Conservation (phyloP, 2,888 invertebrate genomes). For the Dione vanillae region DNA sequence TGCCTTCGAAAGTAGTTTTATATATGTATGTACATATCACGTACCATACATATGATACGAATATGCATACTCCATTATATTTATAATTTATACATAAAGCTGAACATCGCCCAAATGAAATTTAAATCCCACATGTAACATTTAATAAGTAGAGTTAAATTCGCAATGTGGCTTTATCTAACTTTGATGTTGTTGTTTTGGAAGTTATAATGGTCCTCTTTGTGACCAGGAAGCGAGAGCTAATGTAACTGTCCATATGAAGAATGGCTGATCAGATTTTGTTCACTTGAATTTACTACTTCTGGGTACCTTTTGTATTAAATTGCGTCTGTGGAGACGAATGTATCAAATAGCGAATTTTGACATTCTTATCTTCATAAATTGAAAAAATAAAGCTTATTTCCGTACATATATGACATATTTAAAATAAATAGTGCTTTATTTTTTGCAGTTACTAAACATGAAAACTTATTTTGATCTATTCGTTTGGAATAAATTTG, state of each 20-base stretch:
- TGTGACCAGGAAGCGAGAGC: conserved; percentile 64
- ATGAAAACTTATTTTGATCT: no score
- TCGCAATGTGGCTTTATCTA: conserved; percentile 66
- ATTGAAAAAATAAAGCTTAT: no score
- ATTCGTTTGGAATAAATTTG: no score
- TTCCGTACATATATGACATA: no score
- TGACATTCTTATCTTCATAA: no score
- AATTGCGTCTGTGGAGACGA: neutral
- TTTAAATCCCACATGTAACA: conserved; percentile 54
- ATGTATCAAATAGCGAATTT: neutral
- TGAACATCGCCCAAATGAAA: conserved; percentile 51
- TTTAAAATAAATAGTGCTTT: no score
- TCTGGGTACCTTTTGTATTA: neutral
- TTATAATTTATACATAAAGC: neutral
- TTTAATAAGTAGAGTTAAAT: conserved; percentile 63
- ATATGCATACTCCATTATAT: conserved; percentile 30
- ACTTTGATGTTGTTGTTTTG: conserved; percentile 68
- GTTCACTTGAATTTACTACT: conserved; percentile 12
- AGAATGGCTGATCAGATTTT: conserved; percentile 34
- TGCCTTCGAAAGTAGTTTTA: conserved; percentile 53
- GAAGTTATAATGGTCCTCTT: conserved; percentile 73
- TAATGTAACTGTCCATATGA: conserved; percentile 61
- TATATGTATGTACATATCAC: conserved; percentile 5
- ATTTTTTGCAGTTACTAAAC: no score
- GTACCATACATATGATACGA: neutral